Evolutionary conservation across 2,797 vertebrate genomes (phyloP).

Genomic region (Natrix natrix): DNA sequence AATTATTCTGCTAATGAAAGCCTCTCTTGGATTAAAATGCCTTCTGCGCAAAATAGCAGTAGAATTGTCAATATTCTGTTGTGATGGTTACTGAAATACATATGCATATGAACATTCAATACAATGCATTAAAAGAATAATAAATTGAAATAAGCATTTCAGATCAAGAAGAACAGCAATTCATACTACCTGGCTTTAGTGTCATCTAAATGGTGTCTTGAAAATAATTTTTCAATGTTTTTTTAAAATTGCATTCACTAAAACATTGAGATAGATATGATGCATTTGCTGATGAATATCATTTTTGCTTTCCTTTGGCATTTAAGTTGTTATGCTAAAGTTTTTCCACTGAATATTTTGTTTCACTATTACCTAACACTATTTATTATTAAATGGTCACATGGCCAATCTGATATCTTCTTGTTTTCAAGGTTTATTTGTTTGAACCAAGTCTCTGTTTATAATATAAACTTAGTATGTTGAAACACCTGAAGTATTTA

Average conservation of each 20-base stretch:
- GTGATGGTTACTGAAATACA: not conserved
- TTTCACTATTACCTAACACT: constrained; percentile 31
- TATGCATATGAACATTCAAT: constrained; percentile 40
- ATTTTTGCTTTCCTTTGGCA: constrained; percentile 25
- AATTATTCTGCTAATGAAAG: not conserved
- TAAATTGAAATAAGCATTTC: constrained; percentile 13
- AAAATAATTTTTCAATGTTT: constrained; percentile 1
- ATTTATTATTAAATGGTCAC: constrained; percentile 36
- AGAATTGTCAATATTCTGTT: not conserved
- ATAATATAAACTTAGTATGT: constrained; percentile 23
- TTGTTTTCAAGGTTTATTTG: not conserved
- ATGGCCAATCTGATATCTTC: not conserved
- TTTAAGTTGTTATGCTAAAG: constrained; percentile 30
- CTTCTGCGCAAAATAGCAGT: not conserved
- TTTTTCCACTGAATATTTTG: constrained; percentile 28
- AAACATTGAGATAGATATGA: constrained; percentile 40
- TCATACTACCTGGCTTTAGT: constrained; percentile 24
- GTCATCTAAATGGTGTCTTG: constrained; percentile 22
- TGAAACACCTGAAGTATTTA: not conserved
- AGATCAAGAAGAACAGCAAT: not conserved
- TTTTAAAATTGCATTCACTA: constrained; percentile 18
- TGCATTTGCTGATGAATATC: not conserved
- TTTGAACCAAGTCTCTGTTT: not conserved
- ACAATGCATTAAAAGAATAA: constrained; percentile 17
- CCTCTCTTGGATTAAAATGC: not conserved